Conservation (phyloP, 2,888 invertebrate genomes). For the Shargacucullia verbasci region DNA sequence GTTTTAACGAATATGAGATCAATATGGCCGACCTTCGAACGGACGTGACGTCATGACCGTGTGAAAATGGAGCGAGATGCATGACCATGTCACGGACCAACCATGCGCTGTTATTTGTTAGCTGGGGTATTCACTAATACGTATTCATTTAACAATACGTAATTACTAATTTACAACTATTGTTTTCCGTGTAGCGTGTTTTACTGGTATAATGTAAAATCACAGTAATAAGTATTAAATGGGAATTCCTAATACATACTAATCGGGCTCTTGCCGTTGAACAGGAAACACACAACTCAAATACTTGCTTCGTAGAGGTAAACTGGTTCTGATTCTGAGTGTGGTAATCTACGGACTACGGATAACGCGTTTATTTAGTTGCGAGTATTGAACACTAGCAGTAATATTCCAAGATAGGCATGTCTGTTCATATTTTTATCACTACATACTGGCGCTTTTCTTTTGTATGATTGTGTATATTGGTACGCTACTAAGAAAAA, state of each 20-base stretch:
- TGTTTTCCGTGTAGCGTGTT: conserved; percentile 30
- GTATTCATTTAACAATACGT: conserved; percentile 18
- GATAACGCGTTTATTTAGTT: conserved; percentile 38
- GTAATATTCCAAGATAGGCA: conserved; percentile 9
- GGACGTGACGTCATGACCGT: conserved; percentile 81
- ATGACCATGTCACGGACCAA: conserved; percentile 74
- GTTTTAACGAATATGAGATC: conserved; percentile 75
- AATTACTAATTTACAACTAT: conserved; percentile 34
- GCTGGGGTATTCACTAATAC: conserved; percentile 5
- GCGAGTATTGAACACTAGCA: conserved; percentile 15
- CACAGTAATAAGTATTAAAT: conserved; percentile 34
- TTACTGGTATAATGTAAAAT: conserved; percentile 29
- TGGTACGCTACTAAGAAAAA: too few relatives aligned
- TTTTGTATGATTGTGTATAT: too few relatives aligned
- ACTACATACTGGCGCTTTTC: too few relatives aligned
- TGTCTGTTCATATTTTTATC: too few relatives aligned
- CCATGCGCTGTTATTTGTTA: conserved; percentile 23
- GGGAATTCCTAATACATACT: conserved; percentile 53
- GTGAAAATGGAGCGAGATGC: conserved; percentile 78
- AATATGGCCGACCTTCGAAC: conserved; percentile 84
- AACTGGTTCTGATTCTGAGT: conserved; percentile 62
- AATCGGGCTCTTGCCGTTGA: conserved; percentile 47
- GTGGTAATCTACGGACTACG: conserved; percentile 47
- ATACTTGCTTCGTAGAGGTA: conserved; percentile 60
- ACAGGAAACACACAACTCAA: conserved; percentile 66